Evolutionary conservation across 2,113 vertebrate genomes (phyloP), one percentile per base, ranked within the genome.

Genomic region (Thunnus maccoyii): DNA sequence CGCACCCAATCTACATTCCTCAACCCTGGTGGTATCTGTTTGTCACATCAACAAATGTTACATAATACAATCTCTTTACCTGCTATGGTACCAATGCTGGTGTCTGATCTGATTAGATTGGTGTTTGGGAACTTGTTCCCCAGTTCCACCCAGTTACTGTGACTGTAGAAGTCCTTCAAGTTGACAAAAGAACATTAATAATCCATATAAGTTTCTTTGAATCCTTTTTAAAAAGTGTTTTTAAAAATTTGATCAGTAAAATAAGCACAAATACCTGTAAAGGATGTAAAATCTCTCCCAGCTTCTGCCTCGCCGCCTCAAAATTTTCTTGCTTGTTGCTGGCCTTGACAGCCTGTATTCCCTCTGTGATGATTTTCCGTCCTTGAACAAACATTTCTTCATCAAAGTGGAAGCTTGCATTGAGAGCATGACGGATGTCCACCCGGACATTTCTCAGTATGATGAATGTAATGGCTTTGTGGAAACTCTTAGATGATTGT

Each of bases 81-180:
- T 87, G 93, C 93, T 32, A 91, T 78, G 56, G 90, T 93, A 1
- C 86, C 89, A 15, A 94, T 89, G 77, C 20, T 55, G 54, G 15
- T 22, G 17, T 82, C 86, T 2, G 87, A 58, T 84, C 73, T 76
- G 72, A 94, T 90, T 11, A 95, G 85, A 69, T 89, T 93, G 3
- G 86, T 9, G 25, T 89, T 92, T 3, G 94, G 92, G 4, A 22
- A 1, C 20, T 0, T 82, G 3, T 85, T 85, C 3, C 89, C 89
- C 54, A 93, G 46, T 47, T 95, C 94, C 30, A 93, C 83, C 93
- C 94, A 95, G 91, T 94, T 93, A 63, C 90, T 94, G 52, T 95
- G 94, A 47, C 93, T 94, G 90, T 94, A 94, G 80, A 94, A 94
- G 60, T 94, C 94, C 94, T 94, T 51, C 3, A 22, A 22, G 27